Conservation (phyloP, 2,113 vertebrate species). For the Aphyosemion australe region DNA sequence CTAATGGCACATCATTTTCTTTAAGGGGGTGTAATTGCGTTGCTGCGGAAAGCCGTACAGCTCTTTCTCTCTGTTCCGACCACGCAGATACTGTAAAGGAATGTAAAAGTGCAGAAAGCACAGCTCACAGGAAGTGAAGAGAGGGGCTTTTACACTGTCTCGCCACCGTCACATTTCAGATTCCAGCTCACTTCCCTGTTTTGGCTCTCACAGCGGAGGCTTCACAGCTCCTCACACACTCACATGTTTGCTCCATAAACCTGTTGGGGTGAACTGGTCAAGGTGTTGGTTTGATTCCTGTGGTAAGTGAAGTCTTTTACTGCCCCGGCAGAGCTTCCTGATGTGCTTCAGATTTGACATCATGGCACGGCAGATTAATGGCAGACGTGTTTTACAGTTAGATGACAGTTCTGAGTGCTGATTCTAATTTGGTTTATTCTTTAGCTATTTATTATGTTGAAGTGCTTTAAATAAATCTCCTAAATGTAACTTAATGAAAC, state of each 20-base stretch:
- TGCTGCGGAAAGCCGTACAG: conserved; percentile 59
- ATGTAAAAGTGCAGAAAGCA: conserved; percentile 51
- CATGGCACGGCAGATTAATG: neutral
- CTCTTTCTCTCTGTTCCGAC: conserved; percentile 65
- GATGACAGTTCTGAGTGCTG: neutral
- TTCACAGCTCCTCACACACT: conserved; percentile 32
- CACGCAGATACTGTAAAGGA: conserved; percentile 56
- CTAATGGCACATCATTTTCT: conserved; percentile 79
- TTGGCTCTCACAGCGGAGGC: conserved; percentile 25
- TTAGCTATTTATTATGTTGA: neutral
- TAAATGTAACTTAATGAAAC: neutral
- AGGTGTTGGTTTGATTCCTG: conserved; percentile 58
- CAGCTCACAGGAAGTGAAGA: conserved; percentile 72
- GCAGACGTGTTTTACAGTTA: conserved; percentile 9
- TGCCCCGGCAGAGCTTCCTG: conserved; percentile 14
- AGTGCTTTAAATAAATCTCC: neutral
- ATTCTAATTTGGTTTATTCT: conserved; percentile 6
- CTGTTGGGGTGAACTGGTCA: conserved; percentile 28
- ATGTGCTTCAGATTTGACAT: conserved; percentile 26
- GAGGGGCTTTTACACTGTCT: conserved; percentile 57
- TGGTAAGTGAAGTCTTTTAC: conserved; percentile 67
- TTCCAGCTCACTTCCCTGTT: conserved; percentile 65
- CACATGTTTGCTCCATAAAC: conserved; percentile 40
- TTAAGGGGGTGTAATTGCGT: conserved; percentile 75
- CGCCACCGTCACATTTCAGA: conserved; percentile 38